A percentile compares a stretch with the other conserved stretches of the same genome.
Evolutionary conservation across 2,113 vertebrate species (phyloP).

Genomic region (Opisthocomus hoazin): DNA sequence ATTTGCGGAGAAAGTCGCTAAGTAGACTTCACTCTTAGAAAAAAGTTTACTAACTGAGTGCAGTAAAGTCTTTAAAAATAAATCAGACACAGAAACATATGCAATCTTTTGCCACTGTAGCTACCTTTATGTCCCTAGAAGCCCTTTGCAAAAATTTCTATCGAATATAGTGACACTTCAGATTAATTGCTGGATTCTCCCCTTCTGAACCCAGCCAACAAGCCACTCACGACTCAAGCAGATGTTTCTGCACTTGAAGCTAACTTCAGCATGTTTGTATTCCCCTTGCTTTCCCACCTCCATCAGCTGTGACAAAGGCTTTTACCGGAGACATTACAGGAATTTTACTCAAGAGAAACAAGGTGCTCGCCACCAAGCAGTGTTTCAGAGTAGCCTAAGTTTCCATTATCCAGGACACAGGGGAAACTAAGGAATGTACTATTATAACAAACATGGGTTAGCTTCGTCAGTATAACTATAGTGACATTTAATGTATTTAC

Average conservation of each 20-base stretch:
- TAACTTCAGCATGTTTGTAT: not conserved
- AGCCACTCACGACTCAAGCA: constrained; percentile 2
- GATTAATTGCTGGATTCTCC: constrained; percentile 26
- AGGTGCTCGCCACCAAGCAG: not conserved
- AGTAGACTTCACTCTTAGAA: not conserved
- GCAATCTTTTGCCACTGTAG: not conserved
- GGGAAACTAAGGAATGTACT: not conserved
- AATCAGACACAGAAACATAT: not conserved
- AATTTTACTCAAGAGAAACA: not conserved
- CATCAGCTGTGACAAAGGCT: not conserved
- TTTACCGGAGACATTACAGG: not conserved
- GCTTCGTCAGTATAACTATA: not conserved
- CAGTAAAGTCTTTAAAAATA: not conserved
- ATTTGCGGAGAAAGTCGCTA: not conserved
- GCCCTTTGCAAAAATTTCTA: not conserved
- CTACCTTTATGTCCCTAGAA: not conserved
- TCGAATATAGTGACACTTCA: not conserved
- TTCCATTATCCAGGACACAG: not conserved
- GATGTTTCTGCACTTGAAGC: constrained; percentile 21
- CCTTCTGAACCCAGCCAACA: constrained; percentile 1
- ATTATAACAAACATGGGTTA: not conserved
- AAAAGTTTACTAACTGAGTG: not conserved
- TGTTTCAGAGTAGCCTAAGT: not conserved
- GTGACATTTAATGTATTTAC: not conserved
- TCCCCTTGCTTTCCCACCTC: not conserved